These are phyloP conservation scores for Picathartes gymnocephalus DNA, from an alignment of 2,113 vertebrate species.

Conservation along the genomic window DNA sequence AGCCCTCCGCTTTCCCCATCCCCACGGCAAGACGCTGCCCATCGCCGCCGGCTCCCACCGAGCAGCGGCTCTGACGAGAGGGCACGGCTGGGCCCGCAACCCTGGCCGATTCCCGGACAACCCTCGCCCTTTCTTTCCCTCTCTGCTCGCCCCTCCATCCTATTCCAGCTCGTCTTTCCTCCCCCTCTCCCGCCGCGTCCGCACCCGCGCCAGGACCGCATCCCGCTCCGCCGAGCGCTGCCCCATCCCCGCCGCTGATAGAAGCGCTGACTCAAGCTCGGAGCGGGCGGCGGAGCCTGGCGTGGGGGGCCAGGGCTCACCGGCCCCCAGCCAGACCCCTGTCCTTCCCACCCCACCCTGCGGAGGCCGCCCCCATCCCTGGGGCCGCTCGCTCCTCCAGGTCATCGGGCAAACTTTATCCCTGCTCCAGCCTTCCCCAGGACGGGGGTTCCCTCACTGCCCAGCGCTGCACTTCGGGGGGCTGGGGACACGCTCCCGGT, in stretches of 20 bases:
- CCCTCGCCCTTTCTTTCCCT: background rate
- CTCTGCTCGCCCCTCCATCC: background rate
- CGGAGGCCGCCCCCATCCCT: background rate
- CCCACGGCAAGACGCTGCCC: background rate
- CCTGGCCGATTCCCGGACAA: background rate
- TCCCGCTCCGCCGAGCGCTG: conserved; percentile 73
- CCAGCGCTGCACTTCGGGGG: background rate
- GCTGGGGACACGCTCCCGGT: background rate
- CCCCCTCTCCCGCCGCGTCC: conserved; percentile 55
- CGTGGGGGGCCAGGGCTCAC: too few species aligned
- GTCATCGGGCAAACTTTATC: background rate
- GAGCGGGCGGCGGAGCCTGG: background rate
- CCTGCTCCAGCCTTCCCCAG: background rate
- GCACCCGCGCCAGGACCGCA: conserved; percentile 76
- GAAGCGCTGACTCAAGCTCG: conserved; percentile 84
- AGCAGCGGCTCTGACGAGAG: background rate
- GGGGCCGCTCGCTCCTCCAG: background rate
- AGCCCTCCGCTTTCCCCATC: background rate
- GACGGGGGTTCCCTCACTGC: background rate
- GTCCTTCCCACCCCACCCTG: background rate
- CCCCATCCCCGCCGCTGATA: conserved; percentile 81
- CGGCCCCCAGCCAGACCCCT: background rate
- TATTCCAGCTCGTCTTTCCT: background rate
- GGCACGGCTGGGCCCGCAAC: background rate
- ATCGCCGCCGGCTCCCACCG: background rate